A percentile compares a stretch with the other conserved stretches of the same genome.
Evolutionary conservation across 2,797 vertebrate species (phyloP).

Genomic region (Nyctibius grandis): DNA sequence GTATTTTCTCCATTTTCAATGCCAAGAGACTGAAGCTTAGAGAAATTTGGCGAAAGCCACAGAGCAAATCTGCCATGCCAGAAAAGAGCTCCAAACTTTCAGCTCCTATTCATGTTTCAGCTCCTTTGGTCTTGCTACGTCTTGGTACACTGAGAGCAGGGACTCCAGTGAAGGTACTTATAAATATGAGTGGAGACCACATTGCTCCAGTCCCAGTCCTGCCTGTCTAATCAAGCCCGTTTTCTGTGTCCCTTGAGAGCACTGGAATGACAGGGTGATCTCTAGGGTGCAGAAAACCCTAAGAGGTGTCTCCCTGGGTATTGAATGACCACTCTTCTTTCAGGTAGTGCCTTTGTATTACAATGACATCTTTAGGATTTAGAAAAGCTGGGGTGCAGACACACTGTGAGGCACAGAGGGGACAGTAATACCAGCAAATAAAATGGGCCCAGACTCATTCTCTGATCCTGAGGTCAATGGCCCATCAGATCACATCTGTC

Average conservation of each 20-base stretch:
- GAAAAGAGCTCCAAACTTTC: neutral
- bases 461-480: neutral
- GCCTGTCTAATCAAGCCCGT: neutral
- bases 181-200: neutral
- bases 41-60: neutral
- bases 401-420: neutral
- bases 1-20: neutral
- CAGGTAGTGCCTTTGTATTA: neutral
- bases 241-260: neutral
- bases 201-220: neutral
- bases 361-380: neutral
- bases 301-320: neutral
- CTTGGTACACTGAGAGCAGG: neutral
- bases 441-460: neutral
- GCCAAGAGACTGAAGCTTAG: neutral
- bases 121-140: neutral
- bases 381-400: neutral
- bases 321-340: neutral
- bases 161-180: neutral
- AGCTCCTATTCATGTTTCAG: neutral
- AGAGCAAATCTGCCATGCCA: neutral
- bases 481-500: neutral
- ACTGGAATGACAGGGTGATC: neutral
- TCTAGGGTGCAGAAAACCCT: neutral
- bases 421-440: neutral